Base-by-base conservation (phyloP, 2,888 invertebrate genomes). In the Nephrocerus scutellatus region DNA sequence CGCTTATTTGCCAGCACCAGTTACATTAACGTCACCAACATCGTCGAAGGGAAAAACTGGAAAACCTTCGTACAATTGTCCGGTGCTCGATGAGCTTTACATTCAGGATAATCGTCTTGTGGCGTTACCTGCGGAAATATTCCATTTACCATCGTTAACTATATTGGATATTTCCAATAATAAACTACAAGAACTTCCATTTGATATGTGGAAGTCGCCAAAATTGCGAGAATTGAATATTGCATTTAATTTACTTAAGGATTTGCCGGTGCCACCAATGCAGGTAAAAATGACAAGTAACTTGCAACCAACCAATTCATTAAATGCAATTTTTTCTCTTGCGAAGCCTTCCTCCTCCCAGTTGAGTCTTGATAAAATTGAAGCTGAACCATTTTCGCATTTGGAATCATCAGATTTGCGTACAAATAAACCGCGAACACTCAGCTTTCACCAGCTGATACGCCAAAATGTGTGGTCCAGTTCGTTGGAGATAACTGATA, bases 161-260 rank as follows among this genome's bases (percentile, higher is more conserved):
- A 82, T 84, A 3, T 73, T 98, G 48, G 93, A 96, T 65, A 80
- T 92, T n/a, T 89, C 93, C 1, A 90, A 92, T 69, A 97, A 97
- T 69, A 89, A 91, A 66, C 70, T 96, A 37, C 83, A 87, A 47
- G 70, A 75, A 31, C 70, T 96, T 37, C 93, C 95, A 0, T 78
- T 80, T 39, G 79, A 80, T 47, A 71, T 96, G 72, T 96, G 95
- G 95, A 70, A 77, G 10, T 80, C 92, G 2, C 85, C 89, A 0
- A 82, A 84, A 41, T 71, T 96, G 30, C 77, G 87, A 36, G 95
- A 95, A 65, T 69, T 95, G 20, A 92, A 90, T 66, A 83, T 83
- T 1, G 84, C 92, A 0, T 82, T 91, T 57, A 97, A 97, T 73
- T 75, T 87, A 36, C 70, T 96, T 13, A 76, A 78, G 31, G 85